Base-by-base conservation (phyloP, 2,888 invertebrate genomes). In the Lutraria lutraria region DNA sequence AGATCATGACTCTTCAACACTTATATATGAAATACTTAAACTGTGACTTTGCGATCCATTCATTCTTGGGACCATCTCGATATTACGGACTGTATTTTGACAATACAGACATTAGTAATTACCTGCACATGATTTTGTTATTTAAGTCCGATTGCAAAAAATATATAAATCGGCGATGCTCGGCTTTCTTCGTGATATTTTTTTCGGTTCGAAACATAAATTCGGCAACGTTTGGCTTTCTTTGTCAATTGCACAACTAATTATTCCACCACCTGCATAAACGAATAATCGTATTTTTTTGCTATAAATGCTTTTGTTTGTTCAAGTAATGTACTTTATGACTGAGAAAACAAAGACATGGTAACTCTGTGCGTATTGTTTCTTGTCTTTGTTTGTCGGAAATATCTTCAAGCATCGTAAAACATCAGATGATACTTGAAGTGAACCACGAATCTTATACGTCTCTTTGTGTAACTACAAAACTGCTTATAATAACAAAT, bases 391-490 rank as follows among this genome's bases (percentile, higher is more conserved):
- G 60, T 16, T 68, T 68, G n/a, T 68, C 25, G 25, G 63, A 25
- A 68, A 12, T 68, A 25, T 68, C 25, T 68, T 25, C 12, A 68
- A 68, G 63, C 25, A 13, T n/a, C 63, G 63, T 68, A 60, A 60
- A 60, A 60, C 60, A 60, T 21, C 12, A 68, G 25, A 68, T 25
- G 0, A 68, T n/a, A 68, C 63, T 10, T n/a, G 25, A 68, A 25
- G 63, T 68, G 63, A 43, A 43, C 12, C 63, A 6, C 63, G 12
- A 4, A 25, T 68, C 12, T 68, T 68, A 25, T 68, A 12, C 25
- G 63, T 25, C 63, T 68, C 25, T 68, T 68, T 68, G 63, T 63
- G n/a, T 56, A 68, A 25, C 43, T 43, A 68, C 63, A 68, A 68
- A 68, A 25, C n/a, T n/a, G 25, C 63, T n/a, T 56, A n/a, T 13